Evolutionary conservation across 2,113 vertebrate species (phyloP).

Genomic region (Neodontobutis hainanensis): DNA sequence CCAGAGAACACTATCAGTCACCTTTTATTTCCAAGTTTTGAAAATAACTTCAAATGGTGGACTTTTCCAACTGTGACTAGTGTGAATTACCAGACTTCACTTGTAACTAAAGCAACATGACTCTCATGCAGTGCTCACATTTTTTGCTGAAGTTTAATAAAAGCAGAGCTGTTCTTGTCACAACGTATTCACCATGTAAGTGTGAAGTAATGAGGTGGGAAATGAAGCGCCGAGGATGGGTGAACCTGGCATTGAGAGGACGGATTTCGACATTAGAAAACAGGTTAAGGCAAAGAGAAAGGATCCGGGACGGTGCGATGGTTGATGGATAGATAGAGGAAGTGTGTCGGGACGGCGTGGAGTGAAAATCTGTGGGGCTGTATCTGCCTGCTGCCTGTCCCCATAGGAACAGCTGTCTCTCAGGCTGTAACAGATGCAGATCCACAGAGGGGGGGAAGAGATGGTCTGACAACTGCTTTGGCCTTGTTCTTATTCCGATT

Average conservation of each 20-base stretch:
- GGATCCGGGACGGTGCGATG: constrained; percentile 9
- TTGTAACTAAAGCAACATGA: no score
- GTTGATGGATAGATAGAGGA: constrained; percentile 50
- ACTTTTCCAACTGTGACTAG: no score
- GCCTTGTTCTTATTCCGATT: constrained; percentile 26
- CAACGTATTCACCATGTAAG: constrained; percentile 14
- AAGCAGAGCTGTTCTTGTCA: background rate
- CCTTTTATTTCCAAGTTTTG: constrained; percentile 2
- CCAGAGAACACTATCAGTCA: constrained; percentile 20
- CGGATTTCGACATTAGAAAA: background rate
- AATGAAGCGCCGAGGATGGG: constrained; percentile 23
- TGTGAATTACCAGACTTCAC: no score
- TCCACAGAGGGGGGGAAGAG: constrained; percentile 52
- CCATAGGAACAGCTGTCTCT: constrained; percentile 73
- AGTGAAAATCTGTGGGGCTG: constrained; percentile 37
- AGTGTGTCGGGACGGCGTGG: constrained; percentile 37
- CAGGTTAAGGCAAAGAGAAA: constrained; percentile 9
- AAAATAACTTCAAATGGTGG: no score
- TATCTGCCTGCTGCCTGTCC: constrained; percentile 70
- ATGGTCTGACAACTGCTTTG: constrained; percentile 32
- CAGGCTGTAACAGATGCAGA: constrained; percentile 71
- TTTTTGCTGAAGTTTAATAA: background rate
- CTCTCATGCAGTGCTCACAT: no score
- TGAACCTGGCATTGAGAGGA: constrained; percentile 7
- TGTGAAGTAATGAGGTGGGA: constrained; percentile 36